A percentile compares a stretch with the other conserved stretches of the same genome.
Evolutionary conservation across 30 jellyfish, hydroid and myxozoan genomes (phyloP).

Genomic region (Phacellophora camtschatica): DNA sequence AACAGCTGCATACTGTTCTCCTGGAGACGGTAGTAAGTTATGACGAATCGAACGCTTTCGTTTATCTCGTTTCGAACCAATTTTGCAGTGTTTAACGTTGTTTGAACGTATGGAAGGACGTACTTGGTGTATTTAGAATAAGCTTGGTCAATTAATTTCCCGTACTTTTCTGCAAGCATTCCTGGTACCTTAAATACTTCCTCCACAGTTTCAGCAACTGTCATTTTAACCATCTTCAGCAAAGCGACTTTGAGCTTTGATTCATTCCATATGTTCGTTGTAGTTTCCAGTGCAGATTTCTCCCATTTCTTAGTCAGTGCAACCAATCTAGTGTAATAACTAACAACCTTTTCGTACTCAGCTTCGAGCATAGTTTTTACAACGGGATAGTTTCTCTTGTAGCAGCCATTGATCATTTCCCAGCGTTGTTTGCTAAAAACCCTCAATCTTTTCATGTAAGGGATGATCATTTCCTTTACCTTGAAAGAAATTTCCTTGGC

Average conservation of each 20-base stretch:
- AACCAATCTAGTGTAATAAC: neutral
- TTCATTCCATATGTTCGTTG: conserved; percentile 58
- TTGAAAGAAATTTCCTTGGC: neutral
- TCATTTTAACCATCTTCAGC: conserved; percentile 48
- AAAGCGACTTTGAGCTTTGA: conserved; percentile 33
- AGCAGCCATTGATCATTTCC: conserved; percentile 4
- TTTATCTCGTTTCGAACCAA: conserved; percentile 82
- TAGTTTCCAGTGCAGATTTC: conserved; percentile 24
- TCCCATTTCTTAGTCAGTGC: neutral
- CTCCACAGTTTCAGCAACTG: conserved; percentile 82
- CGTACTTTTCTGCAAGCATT: conserved; percentile 15
- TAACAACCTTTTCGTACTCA: conserved; percentile 11
- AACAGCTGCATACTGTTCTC: conserved; percentile 29
- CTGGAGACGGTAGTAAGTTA: conserved; percentile 68
- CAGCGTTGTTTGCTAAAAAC: conserved; percentile 13
- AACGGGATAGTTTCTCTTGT: conserved; percentile 22
- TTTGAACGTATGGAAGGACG: conserved; percentile 58
- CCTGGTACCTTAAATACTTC: conserved; percentile 71
- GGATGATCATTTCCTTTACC: conserved; percentile 8
- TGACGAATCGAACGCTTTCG: conserved; percentile 75
- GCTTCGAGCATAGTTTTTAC: conserved; percentile 20
- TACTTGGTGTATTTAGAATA: conserved; percentile 2
- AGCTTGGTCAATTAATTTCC: neutral
- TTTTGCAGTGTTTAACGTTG: conserved; percentile 14
- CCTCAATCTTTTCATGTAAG: neutral